Base-by-base conservation (phyloP, 2,888 invertebrate genomes). In the Drosophila differens region DNA sequence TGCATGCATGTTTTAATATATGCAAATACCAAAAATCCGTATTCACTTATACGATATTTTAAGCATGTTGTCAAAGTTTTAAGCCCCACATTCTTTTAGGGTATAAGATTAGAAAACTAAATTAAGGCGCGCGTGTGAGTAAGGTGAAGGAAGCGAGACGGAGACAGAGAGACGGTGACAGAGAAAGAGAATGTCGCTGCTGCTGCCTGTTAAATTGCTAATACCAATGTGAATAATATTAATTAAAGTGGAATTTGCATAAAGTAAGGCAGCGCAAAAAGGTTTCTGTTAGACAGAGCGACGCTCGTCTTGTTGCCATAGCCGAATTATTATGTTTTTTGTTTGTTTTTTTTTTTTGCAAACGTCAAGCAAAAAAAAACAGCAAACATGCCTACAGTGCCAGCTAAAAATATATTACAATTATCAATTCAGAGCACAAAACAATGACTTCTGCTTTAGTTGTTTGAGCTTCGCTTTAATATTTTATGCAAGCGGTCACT, bases 161-260 rank as follows among this genome's bases (percentile, higher is more conserved):
- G 4, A 25, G 47, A 47, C 47, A 25, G 71, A 69, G 74, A 83
- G 6, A 22, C 12, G 5, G 22, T 22, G 41, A 41, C n/a, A 65
- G 70, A 71, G 73, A 83, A 90, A 83, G 84, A 90, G 64, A 49
- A 33, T 52, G 76, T 37, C 60, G 51, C 62, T 57, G 74, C 65
- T 66, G 82, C 70, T 71, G 75, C 70, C 69, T 54, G 41, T 37
- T 71, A 60, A 80, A 70, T 72, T 67, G 68, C 58, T 60, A 67
- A 75, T 67, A 49, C 76, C 75, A 76, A 73, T 52, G 69, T 74
- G 79, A 67, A 79, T 85, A 80, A 82, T 82, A 84, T 86, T 89
- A 92, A 91, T 87, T 87, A 82, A 88, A 83, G 82, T 82, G 87
- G 76, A 79, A 91, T 91, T 91, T 91, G 85, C 85, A 91, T 91